Conservation (phyloP, 2,888 invertebrate genomes). For the Lypha dubia region DNA sequence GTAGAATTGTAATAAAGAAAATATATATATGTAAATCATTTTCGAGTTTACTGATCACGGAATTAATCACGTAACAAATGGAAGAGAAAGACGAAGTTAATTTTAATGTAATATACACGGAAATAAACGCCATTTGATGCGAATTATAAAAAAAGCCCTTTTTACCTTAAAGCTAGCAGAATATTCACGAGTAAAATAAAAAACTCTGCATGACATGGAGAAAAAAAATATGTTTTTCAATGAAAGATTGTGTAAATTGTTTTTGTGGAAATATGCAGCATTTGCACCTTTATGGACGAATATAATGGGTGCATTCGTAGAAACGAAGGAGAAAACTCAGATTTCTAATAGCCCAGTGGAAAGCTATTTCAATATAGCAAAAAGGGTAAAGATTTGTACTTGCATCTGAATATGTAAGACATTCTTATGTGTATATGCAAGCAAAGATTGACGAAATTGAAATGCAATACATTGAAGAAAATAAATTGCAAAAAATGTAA, state of each 20-base stretch:
- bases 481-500: conserved; percentile 7
- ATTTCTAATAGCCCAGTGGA: conserved; percentile 18
- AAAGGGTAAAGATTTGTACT: background rate
- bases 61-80: no score
- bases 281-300: conserved; percentile 16
- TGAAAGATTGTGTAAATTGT: background rate
- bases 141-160: conserved; percentile 4
- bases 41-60: no score
- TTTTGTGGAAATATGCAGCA: conserved; percentile 5
- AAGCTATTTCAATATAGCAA: conserved; percentile 13
- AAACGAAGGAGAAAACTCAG: background rate
- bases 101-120: background rate
- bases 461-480: background rate
- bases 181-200: background rate
- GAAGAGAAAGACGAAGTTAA: background rate
- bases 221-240: conserved; percentile 17
- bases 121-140: background rate
- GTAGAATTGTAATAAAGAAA: no score
- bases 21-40: no score
- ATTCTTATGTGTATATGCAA: conserved; percentile 1
- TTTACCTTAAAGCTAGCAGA: background rate
- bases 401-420: conserved; percentile 11
- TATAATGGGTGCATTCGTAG: conserved; percentile 8
- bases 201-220: background rate
- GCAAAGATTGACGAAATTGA: conserved; percentile 23